Percentiles rank a stretch among this genome's conserved stretches.
These are phyloP conservation scores for Oscheius sp. DNA, from an alignment of 2,888 invertebrate genomes.

Conservation along the genomic window DNA sequence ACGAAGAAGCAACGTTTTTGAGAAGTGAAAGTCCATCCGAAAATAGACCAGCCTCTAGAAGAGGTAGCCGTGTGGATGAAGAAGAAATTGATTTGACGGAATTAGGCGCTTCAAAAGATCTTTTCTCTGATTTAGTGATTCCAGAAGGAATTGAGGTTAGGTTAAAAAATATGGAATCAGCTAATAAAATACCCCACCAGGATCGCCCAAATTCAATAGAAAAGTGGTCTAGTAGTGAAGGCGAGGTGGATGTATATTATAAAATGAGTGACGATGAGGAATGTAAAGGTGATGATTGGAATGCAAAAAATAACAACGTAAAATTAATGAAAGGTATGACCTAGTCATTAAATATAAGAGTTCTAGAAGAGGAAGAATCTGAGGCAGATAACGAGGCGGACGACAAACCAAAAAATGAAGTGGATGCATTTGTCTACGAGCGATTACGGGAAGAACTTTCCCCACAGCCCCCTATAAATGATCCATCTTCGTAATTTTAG, in stretches of 20 bases:
- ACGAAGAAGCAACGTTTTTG: conserved; percentile 4
- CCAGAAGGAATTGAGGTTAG: conserved; percentile 35
- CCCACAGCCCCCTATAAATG: conserved; percentile 44
- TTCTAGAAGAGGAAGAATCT: conserved; percentile 46
- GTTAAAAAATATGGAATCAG: neutral
- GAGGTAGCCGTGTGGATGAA: conserved; percentile 66
- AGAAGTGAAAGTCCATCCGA: conserved; percentile 50
- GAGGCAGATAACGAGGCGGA: conserved; percentile 46
- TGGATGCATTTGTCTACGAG: conserved; percentile 63
- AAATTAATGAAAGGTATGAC: neutral
- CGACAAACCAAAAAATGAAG: conserved; percentile 43
- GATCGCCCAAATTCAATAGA: conserved; percentile 47
- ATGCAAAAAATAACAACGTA: conserved; percentile 8
- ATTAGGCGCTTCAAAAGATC: conserved; percentile 35
- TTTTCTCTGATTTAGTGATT: conserved; percentile 36
- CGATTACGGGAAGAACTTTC: conserved; percentile 66
- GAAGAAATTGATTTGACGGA: conserved; percentile 55
- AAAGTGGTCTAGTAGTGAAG: conserved; percentile 59
- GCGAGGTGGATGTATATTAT: conserved; percentile 61
- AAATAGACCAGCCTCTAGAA: conserved; percentile 64
- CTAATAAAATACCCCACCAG: conserved; percentile 19
- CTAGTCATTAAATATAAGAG: neutral
- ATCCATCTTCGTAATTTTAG: conserved; percentile 6
- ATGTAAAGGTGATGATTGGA: conserved; percentile 53
- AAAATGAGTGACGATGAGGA: conserved; percentile 64